Evolutionary conservation across 2,113 vertebrate genomes (phyloP), one percentile per base, ranked within the genome.

Genomic region (Mesembrinibis cayennensis): DNA sequence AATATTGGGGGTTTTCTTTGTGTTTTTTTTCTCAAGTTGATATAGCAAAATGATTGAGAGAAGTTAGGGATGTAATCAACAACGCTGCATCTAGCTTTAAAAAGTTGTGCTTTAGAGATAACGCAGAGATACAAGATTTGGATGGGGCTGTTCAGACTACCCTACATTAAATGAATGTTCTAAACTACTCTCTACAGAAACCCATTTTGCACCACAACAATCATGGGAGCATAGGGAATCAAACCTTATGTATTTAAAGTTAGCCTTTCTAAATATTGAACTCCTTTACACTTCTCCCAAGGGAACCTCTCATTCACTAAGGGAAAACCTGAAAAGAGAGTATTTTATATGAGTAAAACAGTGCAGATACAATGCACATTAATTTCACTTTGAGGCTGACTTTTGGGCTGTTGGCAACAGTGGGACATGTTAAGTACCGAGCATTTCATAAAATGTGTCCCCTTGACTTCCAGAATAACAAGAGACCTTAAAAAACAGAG

Each of bases 1-100:
- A 84, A 52, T 49, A 63, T 0, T 1, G 7, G 2, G 2, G 13
- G 1, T 12, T 79, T 67, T 11, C 3, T 65, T 73, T 22, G 5
- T 5, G 4, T 1, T 11, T 52, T 44, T 66, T 66, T 73, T 4
- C 15, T 85, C 17, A 44, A n/a, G 12, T 9, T 86, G 8, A 59
- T 63, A 50, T 12, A 91, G 25, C 9, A 79, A 87, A 92, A 91
- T 61, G 2, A 79, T 29, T 88, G 44, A 82, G 11, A 14, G 9
- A 92, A 53, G 4, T 59, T 26, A 79, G 11, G 3, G 5, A 16
- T 83, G 16, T 29, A 29, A 56, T 71, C n/a, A 45, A 44, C 18
- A 30, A 21, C 12, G 6, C 5, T 79, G 36, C 23, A 27, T 19
- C 52, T 27, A 49, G 8, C 13, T 80, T 89, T 34, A 52, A 52